Evolutionary conservation across 2,888 invertebrate species (phyloP), one percentile per base, ranked within the genome.

Genomic region (Crepidodera aurea): DNA sequence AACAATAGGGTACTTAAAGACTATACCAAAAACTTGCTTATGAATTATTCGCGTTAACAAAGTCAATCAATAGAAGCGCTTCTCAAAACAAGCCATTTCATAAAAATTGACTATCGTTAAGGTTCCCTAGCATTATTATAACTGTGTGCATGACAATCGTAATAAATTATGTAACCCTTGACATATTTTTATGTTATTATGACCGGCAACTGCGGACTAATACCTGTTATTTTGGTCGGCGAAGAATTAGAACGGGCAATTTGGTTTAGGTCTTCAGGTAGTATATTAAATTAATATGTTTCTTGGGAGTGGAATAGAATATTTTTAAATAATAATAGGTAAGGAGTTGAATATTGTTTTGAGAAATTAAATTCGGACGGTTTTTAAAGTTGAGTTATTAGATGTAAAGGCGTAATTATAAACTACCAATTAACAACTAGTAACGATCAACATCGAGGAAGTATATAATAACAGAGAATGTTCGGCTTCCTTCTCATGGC

Each of bases 191-290:
- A 37, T 48, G 37, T 48, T 37, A 39, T 57, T 57, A 57, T 22
- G 34, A 18, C 48, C 56, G 39, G 48, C 56, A 48, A 48, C 48
- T 37, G 10, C 37, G 44, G 40, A 18, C 51, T 59, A 59, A 63
- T 63, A 63, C 63, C 63, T 63, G 59, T 55, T 44, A 63, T 63
- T 63, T 59, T 15, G 50, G 54, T 48, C 42, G 50, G 51, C 27
- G 15, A 39, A 37, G 48, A 61, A 61, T 58, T 62, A 54, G 55
- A 63, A 46, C 59, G 40, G 50, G 42, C 19, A 54, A 59, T 62
- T 62, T 58, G 10, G 54, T 25, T 40, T 27, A 51, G 56, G 56
- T 57, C 56, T 57, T 57, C 56, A 57, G 56, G 56, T 57, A 57
- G 56, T 57, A 48, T 48, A 57, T 57, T 48, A 57, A 37, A 48